A percentile compares a stretch with the other conserved stretches of the same genome.
Evolutionary conservation across 2,888 invertebrate species (phyloP).

Genomic region (Plebejus melissa): DNA sequence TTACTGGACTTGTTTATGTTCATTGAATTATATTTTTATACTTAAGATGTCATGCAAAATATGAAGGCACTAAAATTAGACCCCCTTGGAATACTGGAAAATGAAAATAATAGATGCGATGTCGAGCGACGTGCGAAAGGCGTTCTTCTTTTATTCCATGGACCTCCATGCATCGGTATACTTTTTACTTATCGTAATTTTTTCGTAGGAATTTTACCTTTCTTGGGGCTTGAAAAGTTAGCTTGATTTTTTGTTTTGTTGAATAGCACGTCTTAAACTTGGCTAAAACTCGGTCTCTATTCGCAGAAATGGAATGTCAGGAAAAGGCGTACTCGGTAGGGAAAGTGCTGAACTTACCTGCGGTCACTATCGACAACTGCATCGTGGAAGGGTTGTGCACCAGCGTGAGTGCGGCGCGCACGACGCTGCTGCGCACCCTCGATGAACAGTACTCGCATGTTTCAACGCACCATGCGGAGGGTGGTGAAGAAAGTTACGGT

Average conservation of each 20-base stretch:
- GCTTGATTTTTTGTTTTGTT: background rate
- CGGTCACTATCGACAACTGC: conserved; percentile 70
- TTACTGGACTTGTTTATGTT: background rate
- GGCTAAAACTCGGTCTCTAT: background rate
- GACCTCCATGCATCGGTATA: conserved; percentile 66
- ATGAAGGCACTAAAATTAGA: conserved; percentile 55
- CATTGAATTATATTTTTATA: conserved; percentile 32
- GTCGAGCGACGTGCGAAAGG: conserved; percentile 54
- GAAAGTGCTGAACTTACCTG: conserved; percentile 62
- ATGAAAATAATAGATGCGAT: conserved; percentile 41
- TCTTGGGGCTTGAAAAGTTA: background rate
- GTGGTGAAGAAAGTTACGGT: conserved; percentile 47
- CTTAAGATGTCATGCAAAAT: conserved; percentile 55
- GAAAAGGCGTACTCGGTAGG: conserved; percentile 67
- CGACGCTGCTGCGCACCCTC: conserved; percentile 47
- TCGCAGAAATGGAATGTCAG: conserved; percentile 59
- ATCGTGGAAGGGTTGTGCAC: conserved; percentile 67
- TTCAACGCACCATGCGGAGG: conserved; percentile 42
- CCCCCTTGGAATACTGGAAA: conserved; percentile 56
- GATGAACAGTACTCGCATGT: conserved; percentile 52
- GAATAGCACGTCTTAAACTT: background rate
- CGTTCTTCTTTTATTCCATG: conserved; percentile 62
- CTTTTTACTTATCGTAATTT: background rate
- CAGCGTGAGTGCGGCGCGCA: conserved; percentile 49
- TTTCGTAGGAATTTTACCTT: background rate